phyloP scores from a whole-genome alignment of 2,888 invertebrate species.

The Melieria crassipennis region DNA sequence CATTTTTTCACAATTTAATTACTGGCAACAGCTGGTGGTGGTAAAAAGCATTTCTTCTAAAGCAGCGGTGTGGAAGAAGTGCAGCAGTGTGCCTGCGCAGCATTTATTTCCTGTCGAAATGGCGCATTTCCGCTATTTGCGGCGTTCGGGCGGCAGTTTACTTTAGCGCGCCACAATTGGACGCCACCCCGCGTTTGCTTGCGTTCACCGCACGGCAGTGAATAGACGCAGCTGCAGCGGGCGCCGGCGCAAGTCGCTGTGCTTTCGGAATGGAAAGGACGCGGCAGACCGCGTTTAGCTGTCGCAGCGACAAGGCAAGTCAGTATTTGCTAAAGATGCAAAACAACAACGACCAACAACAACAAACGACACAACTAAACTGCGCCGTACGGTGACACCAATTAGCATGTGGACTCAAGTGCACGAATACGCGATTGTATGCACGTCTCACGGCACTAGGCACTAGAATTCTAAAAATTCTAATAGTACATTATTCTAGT shows the following conservation, averaged over 20 bases:
- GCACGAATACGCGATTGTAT: not conserved
- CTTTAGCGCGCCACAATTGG: too few relatives aligned
- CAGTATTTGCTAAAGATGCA: not conserved
- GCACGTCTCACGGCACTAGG: not conserved
- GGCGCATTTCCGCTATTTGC: constrained; percentile 41
- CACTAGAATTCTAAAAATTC: not conserved
- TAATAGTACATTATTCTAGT: not conserved
- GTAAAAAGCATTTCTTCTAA: too few relatives aligned
- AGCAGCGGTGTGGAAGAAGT: too few relatives aligned
- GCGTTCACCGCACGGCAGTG: not conserved
- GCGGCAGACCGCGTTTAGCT: not conserved
- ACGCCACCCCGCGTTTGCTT: not conserved
- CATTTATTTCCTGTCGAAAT: constrained; percentile 44
- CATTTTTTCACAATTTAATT: too few relatives aligned
- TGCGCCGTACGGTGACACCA: constrained; percentile 13
- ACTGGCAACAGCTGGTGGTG: too few relatives aligned
- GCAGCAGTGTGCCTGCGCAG: too few relatives aligned
- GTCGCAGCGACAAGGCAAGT: not conserved
- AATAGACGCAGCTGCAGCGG: not conserved
- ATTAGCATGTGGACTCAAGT: constrained; percentile 22
- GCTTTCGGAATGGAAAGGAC: not conserved
- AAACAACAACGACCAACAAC: constrained; percentile 19
- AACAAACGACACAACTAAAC: constrained; percentile 15
- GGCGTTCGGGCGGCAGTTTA: too few relatives aligned
- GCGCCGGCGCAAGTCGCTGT: not conserved